Percentiles rank a stretch among this genome's conserved stretches.
Conservation (phyloP, 2,113 vertebrate genomes). For the Poicephalus meyeri region DNA sequence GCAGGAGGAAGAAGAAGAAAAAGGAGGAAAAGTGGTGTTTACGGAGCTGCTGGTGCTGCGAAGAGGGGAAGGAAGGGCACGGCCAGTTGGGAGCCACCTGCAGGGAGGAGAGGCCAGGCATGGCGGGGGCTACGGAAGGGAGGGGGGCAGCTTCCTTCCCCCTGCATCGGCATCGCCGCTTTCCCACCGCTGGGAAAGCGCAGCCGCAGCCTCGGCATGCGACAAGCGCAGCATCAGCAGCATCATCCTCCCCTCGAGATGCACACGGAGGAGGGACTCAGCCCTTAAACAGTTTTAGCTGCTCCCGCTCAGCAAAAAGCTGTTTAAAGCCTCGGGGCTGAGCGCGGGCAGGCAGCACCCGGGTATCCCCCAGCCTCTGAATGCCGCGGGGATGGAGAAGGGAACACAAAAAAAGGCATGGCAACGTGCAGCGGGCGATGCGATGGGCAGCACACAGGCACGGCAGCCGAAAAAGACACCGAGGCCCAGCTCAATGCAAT, state of each 20-base stretch:
- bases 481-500: conserved; percentile 75
- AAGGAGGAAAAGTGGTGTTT: conserved; percentile 26
- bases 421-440: background rate
- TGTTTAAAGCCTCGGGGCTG: background rate
- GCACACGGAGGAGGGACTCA: accelerated
- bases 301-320: conserved; percentile 35
- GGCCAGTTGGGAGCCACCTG: background rate
- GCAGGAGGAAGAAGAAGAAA: background rate
- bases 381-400: background rate
- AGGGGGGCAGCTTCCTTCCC: conserved; percentile 18
- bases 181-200: background rate
- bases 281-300: conserved; percentile 34
- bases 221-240: background rate
- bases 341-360: background rate
- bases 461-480: conserved; percentile 60
- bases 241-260: background rate
- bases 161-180: background rate
- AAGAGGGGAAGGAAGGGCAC: conserved; percentile 22
- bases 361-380: background rate
- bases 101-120: background rate
- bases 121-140: background rate
- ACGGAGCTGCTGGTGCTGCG: background rate
- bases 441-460: conserved; percentile 18
- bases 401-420: background rate
- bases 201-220: background rate